A percentile compares a stretch with the other conserved stretches of the same genome.
These are phyloP conservation scores for Cheumatopsyche charites DNA, from an alignment of 1,140 invertebrate species.

Conservation along the genomic window DNA sequence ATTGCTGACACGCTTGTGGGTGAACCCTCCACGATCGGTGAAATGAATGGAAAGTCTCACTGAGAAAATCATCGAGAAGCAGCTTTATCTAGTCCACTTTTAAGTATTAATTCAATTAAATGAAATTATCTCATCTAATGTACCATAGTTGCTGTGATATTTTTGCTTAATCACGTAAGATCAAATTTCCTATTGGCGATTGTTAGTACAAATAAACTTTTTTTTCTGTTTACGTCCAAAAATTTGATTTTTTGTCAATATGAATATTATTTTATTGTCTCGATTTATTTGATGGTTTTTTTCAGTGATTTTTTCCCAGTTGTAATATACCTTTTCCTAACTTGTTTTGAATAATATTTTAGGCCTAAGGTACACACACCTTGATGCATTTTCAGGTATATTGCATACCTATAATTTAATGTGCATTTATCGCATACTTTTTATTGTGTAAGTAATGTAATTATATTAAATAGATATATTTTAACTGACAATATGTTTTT, in stretches of 20 bases:
- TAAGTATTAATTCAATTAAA: not conserved
- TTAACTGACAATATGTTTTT: conserved; percentile 10
- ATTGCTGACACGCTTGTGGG: conserved; percentile 71
- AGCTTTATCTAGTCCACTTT: conserved; percentile 22
- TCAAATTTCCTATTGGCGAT: conserved; percentile 7
- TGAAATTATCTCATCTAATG: not conserved
- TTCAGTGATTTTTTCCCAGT: too few species aligned
- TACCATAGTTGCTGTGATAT: conserved; percentile 22
- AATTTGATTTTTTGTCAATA: not conserved
- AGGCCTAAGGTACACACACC: too few species aligned
- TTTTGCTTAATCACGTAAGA: not conserved
- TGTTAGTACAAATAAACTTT: conserved; percentile 15
- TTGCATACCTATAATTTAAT: too few species aligned
- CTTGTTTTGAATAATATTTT: too few species aligned
- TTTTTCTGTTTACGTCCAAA: not conserved
- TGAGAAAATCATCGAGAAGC: not conserved
- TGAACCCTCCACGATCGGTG: conserved; percentile 52
- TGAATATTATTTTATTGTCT: too few species aligned
- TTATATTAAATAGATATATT: not conserved
- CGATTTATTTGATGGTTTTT: too few species aligned
- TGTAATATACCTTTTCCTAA: too few species aligned
- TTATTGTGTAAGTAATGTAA: too few species aligned
- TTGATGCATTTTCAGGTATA: too few species aligned
- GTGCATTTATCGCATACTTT: too few species aligned
- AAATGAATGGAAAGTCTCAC: conserved; percentile 35